Base-by-base conservation (phyloP, 2,888 invertebrate species). In the Leptarthrus brevirostris region DNA sequence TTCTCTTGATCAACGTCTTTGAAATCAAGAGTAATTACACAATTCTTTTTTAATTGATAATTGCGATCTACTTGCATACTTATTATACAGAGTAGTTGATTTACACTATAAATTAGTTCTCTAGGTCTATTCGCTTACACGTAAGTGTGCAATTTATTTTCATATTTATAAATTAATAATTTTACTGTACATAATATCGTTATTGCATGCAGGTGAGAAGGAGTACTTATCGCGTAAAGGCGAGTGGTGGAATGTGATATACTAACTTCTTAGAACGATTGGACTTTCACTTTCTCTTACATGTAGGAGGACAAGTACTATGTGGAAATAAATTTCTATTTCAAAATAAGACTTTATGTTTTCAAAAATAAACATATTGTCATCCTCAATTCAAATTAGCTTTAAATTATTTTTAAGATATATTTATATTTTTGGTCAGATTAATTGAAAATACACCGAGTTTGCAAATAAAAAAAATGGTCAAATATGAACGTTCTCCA, bases 141-240 rank as follows among this genome's bases (percentile, higher is more conserved):
- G 40, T 64, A 58, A 44, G 44, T 64, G 64, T 64, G 64, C 64
- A 64, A 64, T 64, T 64, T 64, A 44, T 64, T 64, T 22, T 47
- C 64, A 20, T 64, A 64, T 44, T 64, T 64, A 64, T 64, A 64
- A 64, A 44, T 64, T 64, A 64, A 64, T 64, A 64, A 64, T 24
- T 40, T 64, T 47, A 64, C 64, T 64, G 64, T 64, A 64, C 64
- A 64, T 44, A 44, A 24, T 36, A n/a, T n/a, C n/a, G 18, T 64
- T 64, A 44, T 44, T 64, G 44, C 64, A 64, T 40, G 44, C 24
- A 44, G 64, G 44, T 64, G 44, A 44, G 64, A 64, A 36, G 44
- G n/a, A 44, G n/a, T 64, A n/a, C 24, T 24, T 40, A 14, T 30
- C 22, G 20, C 14, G 61, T 40, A 12, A 40, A 6, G 26, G 6